Evolutionary conservation across 2,113 vertebrate genomes (phyloP).

Genomic region (Acrocephalus kingi): DNA sequence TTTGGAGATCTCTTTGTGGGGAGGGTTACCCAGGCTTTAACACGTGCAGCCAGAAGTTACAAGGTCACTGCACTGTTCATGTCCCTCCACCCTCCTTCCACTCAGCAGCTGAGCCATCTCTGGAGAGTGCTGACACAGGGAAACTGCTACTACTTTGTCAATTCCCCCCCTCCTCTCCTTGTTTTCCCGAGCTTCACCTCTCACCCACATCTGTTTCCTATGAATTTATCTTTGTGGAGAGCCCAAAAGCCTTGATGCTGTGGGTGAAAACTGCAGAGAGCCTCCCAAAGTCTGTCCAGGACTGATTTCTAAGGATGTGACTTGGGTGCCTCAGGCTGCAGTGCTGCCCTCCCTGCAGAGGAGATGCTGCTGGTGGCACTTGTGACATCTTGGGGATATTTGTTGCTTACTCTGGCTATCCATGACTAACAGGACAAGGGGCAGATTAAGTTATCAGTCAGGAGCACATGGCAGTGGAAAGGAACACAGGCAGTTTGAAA

Average conservation of each 20-base stretch:
- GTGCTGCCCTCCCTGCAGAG: neutral
- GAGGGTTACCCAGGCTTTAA: neutral
- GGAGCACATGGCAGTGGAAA: neutral
- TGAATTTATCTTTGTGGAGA: neutral
- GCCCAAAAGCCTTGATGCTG: neutral
- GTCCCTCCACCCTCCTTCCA: slow-evolving; percentile 15
- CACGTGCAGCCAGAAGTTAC: neutral
- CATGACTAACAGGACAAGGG: neutral
- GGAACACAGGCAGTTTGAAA: neutral
- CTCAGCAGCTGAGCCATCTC: neutral
- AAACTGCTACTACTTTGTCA: slow-evolving; percentile 37
- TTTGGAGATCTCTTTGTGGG: neutral
- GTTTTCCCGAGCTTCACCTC: slow-evolving; percentile 52
- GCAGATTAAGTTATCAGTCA: neutral
- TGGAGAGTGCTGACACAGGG: slow-evolving; percentile 38
- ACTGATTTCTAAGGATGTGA: neutral
- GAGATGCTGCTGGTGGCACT: neutral
- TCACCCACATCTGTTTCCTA: slow-evolving; percentile 67
- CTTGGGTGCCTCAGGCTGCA: neutral
- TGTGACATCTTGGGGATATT: neutral
- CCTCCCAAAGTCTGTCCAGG: neutral
- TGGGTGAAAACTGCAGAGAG: neutral
- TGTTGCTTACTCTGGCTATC: neutral
- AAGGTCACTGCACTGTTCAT: neutral
- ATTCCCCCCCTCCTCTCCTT: neutral